Percentiles rank a stretch among this genome's conserved stretches.
Conservation (phyloP, 2,888 invertebrate species). For the Rosalia funebris region DNA sequence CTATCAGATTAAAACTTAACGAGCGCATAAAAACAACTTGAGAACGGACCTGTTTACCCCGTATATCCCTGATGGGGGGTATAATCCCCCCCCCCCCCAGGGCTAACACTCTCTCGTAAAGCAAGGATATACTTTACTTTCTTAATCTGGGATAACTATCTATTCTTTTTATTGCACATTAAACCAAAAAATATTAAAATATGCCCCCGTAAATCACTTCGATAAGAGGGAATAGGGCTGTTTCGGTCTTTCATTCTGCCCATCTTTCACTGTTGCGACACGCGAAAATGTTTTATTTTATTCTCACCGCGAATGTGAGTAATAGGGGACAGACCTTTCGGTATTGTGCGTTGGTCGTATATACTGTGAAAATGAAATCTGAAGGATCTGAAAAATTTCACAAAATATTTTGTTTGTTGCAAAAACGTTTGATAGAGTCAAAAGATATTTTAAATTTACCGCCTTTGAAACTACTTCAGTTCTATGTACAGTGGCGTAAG, state of each 20-base stretch:
- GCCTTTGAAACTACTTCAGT: too few relatives aligned
- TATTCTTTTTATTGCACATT: conserved; percentile 14
- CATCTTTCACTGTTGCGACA: neutral
- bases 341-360: too few relatives aligned
- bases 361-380: too few relatives aligned
- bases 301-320: neutral
- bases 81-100: neutral
- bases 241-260: neutral
- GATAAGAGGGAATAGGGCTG: conserved; percentile 4
- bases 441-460: too few relatives aligned
- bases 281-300: neutral
- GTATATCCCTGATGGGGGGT: neutral
- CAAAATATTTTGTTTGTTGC: too few relatives aligned
- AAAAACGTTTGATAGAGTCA: too few relatives aligned
- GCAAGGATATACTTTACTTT: conserved; percentile 12
- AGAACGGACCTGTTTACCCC: neutral
- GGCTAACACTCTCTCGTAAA: conserved; percentile 1
- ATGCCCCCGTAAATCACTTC: conserved; percentile 2
- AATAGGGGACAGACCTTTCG: too few relatives aligned
- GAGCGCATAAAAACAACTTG: neutral
- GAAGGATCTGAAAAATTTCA: too few relatives aligned
- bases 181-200: conserved; percentile 11
- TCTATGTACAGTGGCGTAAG: too few relatives aligned
- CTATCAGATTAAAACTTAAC: too few relatives aligned
- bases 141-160: conserved; percentile 18